These are phyloP conservation scores for Drosophila serrata DNA, from an alignment of 1,140 invertebrate genomes.

Conservation along the genomic window DNA sequence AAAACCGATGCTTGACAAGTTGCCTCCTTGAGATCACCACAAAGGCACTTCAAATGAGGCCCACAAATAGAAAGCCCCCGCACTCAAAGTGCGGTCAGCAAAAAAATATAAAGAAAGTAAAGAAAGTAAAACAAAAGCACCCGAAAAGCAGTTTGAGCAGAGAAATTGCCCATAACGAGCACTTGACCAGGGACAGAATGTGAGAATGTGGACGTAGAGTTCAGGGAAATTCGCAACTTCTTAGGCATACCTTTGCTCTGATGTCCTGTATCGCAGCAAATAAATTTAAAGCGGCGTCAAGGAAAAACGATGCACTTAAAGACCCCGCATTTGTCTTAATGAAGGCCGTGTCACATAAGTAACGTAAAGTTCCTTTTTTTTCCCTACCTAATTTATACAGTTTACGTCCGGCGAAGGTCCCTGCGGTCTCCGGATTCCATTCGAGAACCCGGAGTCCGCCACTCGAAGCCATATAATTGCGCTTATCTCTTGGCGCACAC, in stretches of 20 bases:
- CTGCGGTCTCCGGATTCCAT: constrained; percentile 30
- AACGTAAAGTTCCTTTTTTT: constrained; percentile 48
- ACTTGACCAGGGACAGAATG: constrained; percentile 70
- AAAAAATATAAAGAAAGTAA: constrained; percentile 48
- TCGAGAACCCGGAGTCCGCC: constrained; percentile 37
- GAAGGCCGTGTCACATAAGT: constrained; percentile 74
- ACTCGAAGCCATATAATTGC: constrained; percentile 80
- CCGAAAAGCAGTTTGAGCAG: constrained; percentile 55
- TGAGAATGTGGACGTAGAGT: constrained; percentile 63
- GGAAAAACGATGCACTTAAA: constrained; percentile 67
- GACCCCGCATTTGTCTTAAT: constrained; percentile 73
- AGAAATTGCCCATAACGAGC: constrained; percentile 79
- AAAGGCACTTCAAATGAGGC: constrained; percentile 56
- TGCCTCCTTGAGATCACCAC: constrained; percentile 51
- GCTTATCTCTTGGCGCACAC: constrained; percentile 82
- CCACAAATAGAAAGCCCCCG: constrained; percentile 36
- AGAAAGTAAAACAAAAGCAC: constrained; percentile 38
- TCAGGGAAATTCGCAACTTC: constrained; percentile 47
- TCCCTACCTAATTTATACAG: constrained; percentile 74
- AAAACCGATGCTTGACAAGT: constrained; percentile 61
- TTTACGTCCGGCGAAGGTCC: constrained; percentile 12
- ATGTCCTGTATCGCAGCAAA: constrained; percentile 29
- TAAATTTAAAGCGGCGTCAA: constrained; percentile 62
- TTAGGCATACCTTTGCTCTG: constrained; percentile 59
- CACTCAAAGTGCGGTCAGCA: constrained; percentile 63